These are phyloP conservation scores for Amphilophus citrinellus DNA, from an alignment of 2,113 vertebrate species.

Conservation along the genomic window DNA sequence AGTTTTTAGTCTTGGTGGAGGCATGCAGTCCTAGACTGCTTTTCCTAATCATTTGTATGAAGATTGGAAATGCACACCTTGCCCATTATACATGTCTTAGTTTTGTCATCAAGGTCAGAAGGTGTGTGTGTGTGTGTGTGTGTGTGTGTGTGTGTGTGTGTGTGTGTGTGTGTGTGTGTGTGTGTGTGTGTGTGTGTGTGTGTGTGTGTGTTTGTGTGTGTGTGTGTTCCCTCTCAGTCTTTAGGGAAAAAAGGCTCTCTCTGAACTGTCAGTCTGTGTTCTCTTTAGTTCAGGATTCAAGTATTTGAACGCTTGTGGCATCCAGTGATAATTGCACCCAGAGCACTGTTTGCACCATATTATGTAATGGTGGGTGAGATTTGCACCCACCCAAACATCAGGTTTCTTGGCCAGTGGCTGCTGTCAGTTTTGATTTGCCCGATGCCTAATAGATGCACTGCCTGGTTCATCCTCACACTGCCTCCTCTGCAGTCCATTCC, in stretches of 20 bases:
- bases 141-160: no score
- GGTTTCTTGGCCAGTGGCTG: slow-evolving; percentile 23
- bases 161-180: no score
- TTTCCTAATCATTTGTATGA: background rate
- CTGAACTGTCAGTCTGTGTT: background rate
- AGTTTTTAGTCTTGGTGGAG: background rate
- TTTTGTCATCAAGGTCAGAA: background rate
- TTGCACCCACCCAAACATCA: slow-evolving; percentile 21
- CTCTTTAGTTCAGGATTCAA: slow-evolving; percentile 10
- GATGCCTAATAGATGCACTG: slow-evolving; percentile 10
- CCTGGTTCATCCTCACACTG: background rate
- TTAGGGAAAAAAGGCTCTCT: background rate
- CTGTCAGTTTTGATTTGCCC: slow-evolving; percentile 56
- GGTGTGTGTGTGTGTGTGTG: no score
- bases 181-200: no score
- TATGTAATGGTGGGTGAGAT: slow-evolving; percentile 35
- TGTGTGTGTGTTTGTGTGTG: no score
- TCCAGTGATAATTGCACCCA: slow-evolving; percentile 31
- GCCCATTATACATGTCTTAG: background rate
- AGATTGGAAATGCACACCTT: background rate
- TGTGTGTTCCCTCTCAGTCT: background rate
- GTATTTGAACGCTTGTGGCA: slow-evolving; percentile 21
- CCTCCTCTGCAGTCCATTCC: background rate
- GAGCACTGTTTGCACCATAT: slow-evolving; percentile 11
- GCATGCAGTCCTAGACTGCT: background rate